A percentile compares a stretch with the other conserved stretches of the same genome.
Evolutionary conservation across 2,113 vertebrate species (phyloP).

Genomic region (Dissostichus mawsoni): DNA sequence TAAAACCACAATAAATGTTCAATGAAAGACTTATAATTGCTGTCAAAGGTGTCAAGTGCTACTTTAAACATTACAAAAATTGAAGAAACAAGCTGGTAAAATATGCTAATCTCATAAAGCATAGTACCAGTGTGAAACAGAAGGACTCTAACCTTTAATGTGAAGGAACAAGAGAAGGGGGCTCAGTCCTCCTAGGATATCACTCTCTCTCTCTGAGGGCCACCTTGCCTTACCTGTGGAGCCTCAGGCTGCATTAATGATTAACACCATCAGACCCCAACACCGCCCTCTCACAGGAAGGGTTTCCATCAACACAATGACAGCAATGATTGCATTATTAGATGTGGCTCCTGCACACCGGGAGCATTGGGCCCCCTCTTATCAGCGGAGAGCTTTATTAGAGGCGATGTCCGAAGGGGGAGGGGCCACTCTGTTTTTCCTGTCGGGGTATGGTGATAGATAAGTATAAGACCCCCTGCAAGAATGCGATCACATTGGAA

Average conservation of each 20-base stretch:
- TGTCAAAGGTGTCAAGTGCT: too few species aligned
- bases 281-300: not conserved
- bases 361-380: conserved; percentile 27
- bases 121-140: not conserved
- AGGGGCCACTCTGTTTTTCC: conserved; percentile 73
- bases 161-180: not conserved
- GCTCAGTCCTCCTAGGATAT: not conserved
- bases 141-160: not conserved
- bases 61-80: not conserved
- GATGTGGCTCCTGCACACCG: not conserved
- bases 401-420: conserved; percentile 70
- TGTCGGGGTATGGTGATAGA: conserved; percentile 73
- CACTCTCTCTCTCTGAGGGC: not conserved
- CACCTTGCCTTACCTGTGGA: conserved; percentile 16
- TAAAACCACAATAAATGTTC: not conserved
- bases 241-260: not conserved
- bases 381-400: conserved; percentile 55
- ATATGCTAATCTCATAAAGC: too few species aligned
- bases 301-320: not conserved
- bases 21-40: not conserved
- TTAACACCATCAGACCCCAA: conserved; percentile 7
- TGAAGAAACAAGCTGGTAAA: not conserved
- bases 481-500: conserved; percentile 72
- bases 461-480: conserved; percentile 79
- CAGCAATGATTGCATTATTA: not conserved